Conservation (phyloP, 2,888 invertebrate genomes). For the Mythimna lalbum region DNA sequence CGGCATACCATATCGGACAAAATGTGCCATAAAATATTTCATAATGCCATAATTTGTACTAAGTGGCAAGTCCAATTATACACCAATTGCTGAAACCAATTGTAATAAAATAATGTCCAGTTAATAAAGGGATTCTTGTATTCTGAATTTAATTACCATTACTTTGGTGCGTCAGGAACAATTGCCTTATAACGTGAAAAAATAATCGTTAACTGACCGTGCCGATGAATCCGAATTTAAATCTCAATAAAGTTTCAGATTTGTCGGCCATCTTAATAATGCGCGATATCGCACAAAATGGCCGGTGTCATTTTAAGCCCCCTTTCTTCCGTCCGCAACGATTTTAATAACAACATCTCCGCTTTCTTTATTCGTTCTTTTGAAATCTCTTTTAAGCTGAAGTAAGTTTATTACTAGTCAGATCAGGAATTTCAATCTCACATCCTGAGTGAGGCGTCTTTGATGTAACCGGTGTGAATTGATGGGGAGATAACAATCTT, state of each 20-base stretch:
- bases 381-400: conserved; percentile 84
- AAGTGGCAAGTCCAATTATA: conserved; percentile 45
- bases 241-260: conserved; percentile 80
- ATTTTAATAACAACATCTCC: conserved; percentile 85
- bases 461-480: conserved; percentile 80
- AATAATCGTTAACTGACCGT: conserved; percentile 60
- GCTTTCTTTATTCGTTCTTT: conserved; percentile 87
- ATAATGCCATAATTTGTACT: conserved; percentile 40
- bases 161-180: conserved; percentile 59
- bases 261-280: conserved; percentile 78
- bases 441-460: conserved; percentile 86
- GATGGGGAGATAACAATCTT: conserved; percentile 64
- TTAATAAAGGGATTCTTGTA: conserved; percentile 25
- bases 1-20: conserved; percentile 30
- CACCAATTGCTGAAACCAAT: conserved; percentile 30
- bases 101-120: conserved; percentile 26
- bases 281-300: conserved; percentile 68
- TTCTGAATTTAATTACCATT: conserved; percentile 41
- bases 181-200: conserved; percentile 67
- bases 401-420: conserved; percentile 89
- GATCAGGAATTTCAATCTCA: conserved; percentile 90
- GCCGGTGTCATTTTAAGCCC: conserved; percentile 78
- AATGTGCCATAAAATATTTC: conserved; percentile 37
- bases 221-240: conserved; percentile 75
- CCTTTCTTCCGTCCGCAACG: conserved; percentile 82